Conservation (phyloP, 2,888 invertebrate species). For the Gortyna flavago region DNA sequence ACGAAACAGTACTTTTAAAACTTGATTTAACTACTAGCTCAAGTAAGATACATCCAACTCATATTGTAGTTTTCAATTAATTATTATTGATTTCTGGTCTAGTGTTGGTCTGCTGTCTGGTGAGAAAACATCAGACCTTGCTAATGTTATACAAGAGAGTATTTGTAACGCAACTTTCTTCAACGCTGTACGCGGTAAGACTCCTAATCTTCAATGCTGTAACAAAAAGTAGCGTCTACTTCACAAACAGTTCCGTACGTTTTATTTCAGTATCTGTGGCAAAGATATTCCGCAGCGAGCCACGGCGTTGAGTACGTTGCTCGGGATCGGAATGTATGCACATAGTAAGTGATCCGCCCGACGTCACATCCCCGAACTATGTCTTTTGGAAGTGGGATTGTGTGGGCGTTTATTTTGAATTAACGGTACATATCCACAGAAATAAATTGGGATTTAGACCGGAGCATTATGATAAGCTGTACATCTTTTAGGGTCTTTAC, state of each 20-base stretch:
- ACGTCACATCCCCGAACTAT: conserved; percentile 17
- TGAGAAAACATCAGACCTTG: background rate
- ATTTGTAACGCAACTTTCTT: background rate
- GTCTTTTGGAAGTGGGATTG: background rate
- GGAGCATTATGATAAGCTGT: background rate
- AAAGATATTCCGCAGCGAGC: conserved; percentile 54
- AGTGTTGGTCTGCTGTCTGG: background rate
- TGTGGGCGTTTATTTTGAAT: conserved; percentile 24
- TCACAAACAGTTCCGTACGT: conserved; percentile 20
- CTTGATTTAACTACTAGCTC: background rate
- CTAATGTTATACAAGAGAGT: background rate
- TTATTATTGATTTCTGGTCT: background rate
- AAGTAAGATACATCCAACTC: background rate
- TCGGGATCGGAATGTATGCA: conserved; percentile 71
- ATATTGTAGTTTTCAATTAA: no score
- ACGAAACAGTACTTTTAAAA: background rate
- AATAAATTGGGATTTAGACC: background rate
- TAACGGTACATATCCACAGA: background rate
- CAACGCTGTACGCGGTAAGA: background rate
- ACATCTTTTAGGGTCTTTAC: background rate
- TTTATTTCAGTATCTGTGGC: conserved; percentile 25
- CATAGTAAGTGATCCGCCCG: conserved; percentile 64
- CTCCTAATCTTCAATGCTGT: background rate
- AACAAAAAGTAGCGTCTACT: background rate
- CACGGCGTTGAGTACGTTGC: conserved; percentile 60